These are phyloP conservation scores for Pediacus dermestoides DNA, from an alignment of 2,888 invertebrate species.

Conservation along the genomic window DNA sequence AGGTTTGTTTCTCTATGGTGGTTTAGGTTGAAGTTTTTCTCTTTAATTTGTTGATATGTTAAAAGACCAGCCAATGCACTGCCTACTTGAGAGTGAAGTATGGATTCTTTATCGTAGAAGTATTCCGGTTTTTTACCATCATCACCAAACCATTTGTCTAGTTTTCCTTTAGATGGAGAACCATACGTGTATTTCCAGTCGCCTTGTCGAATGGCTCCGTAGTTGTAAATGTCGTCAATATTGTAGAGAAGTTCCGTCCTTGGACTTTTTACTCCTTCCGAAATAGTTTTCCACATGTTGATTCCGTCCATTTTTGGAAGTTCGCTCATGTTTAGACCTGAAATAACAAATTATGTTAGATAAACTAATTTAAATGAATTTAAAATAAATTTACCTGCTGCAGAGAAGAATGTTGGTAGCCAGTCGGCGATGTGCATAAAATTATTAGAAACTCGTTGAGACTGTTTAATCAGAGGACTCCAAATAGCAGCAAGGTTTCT, in stretches of 20 bases:
- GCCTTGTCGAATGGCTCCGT: constrained; percentile 57
- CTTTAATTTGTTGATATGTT: constrained; percentile 51
- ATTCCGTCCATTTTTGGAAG: constrained; percentile 59
- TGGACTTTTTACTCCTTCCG: constrained; percentile 48
- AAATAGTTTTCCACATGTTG: constrained; percentile 54
- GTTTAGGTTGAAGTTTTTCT: constrained; percentile 35
- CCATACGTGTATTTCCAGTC: constrained; percentile 64
- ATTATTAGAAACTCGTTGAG: constrained; percentile 56
- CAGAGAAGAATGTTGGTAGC: constrained; percentile 64
- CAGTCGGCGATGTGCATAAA: constrained; percentile 68
- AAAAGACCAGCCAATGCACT: constrained; percentile 50
- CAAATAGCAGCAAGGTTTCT: constrained; percentile 63
- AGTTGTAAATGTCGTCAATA: constrained; percentile 56
- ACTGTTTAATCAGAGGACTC: constrained; percentile 58
- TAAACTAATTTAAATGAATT: no score
- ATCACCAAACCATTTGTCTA: constrained; percentile 51
- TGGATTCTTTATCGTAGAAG: constrained; percentile 46
- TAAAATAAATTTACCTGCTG: constrained; percentile 52
- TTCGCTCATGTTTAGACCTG: constrained; percentile 46
- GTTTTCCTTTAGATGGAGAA: constrained; percentile 45
- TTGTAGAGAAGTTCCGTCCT: constrained; percentile 59
- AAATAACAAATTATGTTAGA: constrained; percentile 12
- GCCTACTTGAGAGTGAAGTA: constrained; percentile 51
- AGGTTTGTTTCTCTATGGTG: constrained; percentile 23
- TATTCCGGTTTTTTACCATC: constrained; percentile 44